Percentiles rank a stretch among this genome's conserved stretches.
Conservation (phyloP, 64 coral and sea anemone genomes). For the Pocillopora verrucosa region DNA sequence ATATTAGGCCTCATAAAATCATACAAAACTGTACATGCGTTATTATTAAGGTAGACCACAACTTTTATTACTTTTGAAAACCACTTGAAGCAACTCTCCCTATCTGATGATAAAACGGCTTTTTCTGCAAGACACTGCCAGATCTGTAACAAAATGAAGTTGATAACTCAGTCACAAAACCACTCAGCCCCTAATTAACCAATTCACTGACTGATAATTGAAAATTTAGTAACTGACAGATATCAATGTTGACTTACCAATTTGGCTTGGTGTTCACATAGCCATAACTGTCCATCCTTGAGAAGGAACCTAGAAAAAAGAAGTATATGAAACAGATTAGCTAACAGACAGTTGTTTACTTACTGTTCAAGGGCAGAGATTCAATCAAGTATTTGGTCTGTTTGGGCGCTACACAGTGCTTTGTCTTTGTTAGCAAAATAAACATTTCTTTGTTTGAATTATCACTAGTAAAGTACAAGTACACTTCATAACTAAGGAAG, state of each 20-base stretch:
- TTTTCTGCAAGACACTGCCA: constrained; percentile 97
- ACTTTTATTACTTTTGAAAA: constrained; percentile 88
- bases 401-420: too few relatives aligned
- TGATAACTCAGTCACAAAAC: neutral
- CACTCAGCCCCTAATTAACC: neutral
- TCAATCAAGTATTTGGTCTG: neutral
- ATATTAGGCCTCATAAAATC: neutral
- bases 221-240: neutral
- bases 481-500: too few relatives aligned
- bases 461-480: too few relatives aligned
- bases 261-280: constrained; percentile 95
- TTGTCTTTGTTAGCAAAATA: too few relatives aligned
- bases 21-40: neutral
- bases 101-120: constrained; percentile 84
- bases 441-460: too few relatives aligned
- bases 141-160: constrained; percentile 51
- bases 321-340: neutral
- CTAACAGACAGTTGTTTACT: too few relatives aligned
- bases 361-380: too few relatives aligned
- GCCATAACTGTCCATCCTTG: constrained; percentile 97
- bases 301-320: constrained; percentile 77
- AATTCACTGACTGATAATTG: neutral
- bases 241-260: constrained; percentile 44
- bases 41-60: neutral
- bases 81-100: constrained; percentile 99